Base-by-base conservation (phyloP, 2,888 invertebrate species). In the Drosophila recens region DNA sequence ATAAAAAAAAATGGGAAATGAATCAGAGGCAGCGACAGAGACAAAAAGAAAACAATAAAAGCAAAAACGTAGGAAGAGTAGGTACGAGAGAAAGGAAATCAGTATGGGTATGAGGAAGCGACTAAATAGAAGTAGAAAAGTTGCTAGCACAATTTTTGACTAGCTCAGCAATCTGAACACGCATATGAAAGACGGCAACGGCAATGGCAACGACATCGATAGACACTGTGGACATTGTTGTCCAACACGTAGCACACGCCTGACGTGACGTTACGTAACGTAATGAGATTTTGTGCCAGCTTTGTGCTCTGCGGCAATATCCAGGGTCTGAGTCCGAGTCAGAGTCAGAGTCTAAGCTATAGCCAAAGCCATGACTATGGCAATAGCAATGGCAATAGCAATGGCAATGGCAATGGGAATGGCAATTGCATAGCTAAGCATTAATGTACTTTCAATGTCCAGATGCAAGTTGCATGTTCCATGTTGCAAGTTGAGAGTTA, bases 241-340 rank as follows among this genome's bases (percentile, higher is more conserved):
- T 56, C 45, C 56, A 72, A 68, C 77, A 38, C 48, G 67, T 58
- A 56, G 73, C 53, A 59, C 67, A 64, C 69, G 71, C 72, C 78
- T 80, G 63, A 72, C 83, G 72, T 81, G 74, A 80, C 82, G 69
- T 81, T 79, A 79, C 82, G 84, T 73, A 82, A 84, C 87, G 82
- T 87, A 87, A 83, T 87, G 87, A 80, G 84, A 83, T 84, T 83
- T 84, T 82, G 75, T 71, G 79, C 57, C 82, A 82, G 80, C 78
- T 79, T 77, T 77, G 82, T 79, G 79, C 67, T 53, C 51, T 69
- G 78, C 59, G 48, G 38, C 59, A 43, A 52, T 23, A 67, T 51
- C 61, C 38, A 43, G 33, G 45, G 43, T 45, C 17, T 40, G 3
- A 42, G 40, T 33, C 38, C n/a, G 23, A 27, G 13, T 23, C 34